phyloP scores from a whole-genome alignment of 1,140 invertebrate genomes.

The Babylonia areolata region DNA sequence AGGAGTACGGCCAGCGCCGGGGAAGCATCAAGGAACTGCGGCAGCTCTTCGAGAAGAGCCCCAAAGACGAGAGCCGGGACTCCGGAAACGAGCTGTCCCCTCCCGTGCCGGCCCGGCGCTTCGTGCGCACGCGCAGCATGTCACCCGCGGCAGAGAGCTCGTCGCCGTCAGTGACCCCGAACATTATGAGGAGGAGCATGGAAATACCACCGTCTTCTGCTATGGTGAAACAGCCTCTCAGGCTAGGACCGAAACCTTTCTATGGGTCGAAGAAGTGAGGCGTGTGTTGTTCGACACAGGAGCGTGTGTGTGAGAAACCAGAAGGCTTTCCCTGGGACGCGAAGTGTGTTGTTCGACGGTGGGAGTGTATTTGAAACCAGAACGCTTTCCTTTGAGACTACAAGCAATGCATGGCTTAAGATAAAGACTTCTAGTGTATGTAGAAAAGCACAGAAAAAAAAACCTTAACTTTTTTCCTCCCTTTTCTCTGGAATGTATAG shows the following conservation, averaged over 20 bases:
- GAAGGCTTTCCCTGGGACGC: background rate
- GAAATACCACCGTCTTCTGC: constrained; percentile 55
- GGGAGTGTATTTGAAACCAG: too few species aligned
- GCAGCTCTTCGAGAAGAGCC: constrained; percentile 64
- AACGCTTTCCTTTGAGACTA: too few species aligned
- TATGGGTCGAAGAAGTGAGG: constrained; percentile 63
- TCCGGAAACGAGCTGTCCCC: constrained; percentile 3
- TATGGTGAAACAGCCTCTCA: constrained; percentile 54
- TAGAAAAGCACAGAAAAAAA: too few species aligned
- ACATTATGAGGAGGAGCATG: constrained; percentile 57
- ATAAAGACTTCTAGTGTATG: too few species aligned
- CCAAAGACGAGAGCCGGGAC: constrained; percentile 40
- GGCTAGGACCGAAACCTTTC: constrained; percentile 72
- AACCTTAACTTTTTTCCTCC: too few species aligned
- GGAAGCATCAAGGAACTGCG: constrained; percentile 71
- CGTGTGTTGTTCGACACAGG: background rate
- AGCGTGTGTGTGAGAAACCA: background rate
- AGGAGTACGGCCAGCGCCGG: constrained; percentile 50
- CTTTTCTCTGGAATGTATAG: too few species aligned
- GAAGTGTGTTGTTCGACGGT: background rate
- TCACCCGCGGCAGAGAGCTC: constrained; percentile 34
- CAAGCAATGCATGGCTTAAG: too few species aligned
- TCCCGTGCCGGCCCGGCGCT: constrained; percentile 47
- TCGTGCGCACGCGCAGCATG: constrained; percentile 29
- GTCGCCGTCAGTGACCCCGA: constrained; percentile 36